Percentiles rank a stretch among this genome's conserved stretches.
phyloP scores from a whole-genome alignment of 2,888 invertebrate species.

The Hydropsyche betteni region DNA sequence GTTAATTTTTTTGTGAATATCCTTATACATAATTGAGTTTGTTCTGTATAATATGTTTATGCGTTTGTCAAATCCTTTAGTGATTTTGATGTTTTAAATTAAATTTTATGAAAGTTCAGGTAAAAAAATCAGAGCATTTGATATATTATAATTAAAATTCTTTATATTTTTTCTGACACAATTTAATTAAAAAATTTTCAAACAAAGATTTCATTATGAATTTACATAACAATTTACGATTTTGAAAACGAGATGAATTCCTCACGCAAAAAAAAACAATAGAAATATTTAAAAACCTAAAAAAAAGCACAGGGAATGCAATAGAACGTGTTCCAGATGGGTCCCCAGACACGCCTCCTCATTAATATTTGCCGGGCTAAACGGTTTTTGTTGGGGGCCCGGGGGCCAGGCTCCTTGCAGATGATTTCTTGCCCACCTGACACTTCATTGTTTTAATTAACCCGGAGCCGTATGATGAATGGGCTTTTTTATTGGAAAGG shows the following conservation, averaged over 20 bases:
- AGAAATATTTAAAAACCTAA: not conserved
- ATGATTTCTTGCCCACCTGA: slow-evolving; percentile 36
- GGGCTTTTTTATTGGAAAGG: slow-evolving; percentile 42
- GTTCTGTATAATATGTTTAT: too few relatives aligned
- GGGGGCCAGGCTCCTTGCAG: slow-evolving; percentile 27
- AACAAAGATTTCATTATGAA: slow-evolving; percentile 4
- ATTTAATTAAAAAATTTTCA: too few relatives aligned
- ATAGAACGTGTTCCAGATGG: slow-evolving; percentile 31
- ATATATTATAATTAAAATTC: too few relatives aligned
- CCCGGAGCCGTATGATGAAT: slow-evolving; percentile 45
- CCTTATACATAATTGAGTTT: too few relatives aligned
- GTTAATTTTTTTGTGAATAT: too few relatives aligned
- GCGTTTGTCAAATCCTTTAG: too few relatives aligned
- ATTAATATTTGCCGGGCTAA: slow-evolving; percentile 42
- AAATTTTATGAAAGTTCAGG: too few relatives aligned
- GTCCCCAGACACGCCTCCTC: slow-evolving; percentile 33
- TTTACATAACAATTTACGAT: slow-evolving; percentile 29
- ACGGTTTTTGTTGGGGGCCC: slow-evolving; percentile 36
- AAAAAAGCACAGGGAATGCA: slow-evolving; percentile 10
- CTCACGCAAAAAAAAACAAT: not conserved
- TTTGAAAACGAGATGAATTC: slow-evolving; percentile 23
- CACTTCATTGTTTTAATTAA: slow-evolving; percentile 50
- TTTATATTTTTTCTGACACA: too few relatives aligned
- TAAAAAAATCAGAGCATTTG: too few relatives aligned
- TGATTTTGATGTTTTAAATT: too few relatives aligned